Evolutionary conservation across 2,888 invertebrate species (phyloP).

Genomic region (Phengaris arion): DNA sequence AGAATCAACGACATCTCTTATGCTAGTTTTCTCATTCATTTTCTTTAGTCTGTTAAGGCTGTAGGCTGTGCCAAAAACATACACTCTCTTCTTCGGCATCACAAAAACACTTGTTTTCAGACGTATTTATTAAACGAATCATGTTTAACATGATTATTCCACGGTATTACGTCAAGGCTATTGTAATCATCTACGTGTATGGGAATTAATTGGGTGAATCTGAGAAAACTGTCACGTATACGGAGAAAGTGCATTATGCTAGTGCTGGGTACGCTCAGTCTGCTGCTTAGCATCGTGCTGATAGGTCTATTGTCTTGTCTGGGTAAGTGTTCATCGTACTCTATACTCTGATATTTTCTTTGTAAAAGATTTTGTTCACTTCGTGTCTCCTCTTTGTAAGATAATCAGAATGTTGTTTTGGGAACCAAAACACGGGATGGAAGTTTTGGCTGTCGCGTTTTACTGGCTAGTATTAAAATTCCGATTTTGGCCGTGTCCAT

Average conservation of each 20-base stretch:
- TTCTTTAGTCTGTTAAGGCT: not conserved
- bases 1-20: too few relatives aligned
- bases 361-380: not conserved
- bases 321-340: conserved; percentile 2
- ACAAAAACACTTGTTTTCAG: not conserved
- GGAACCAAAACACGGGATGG: not conserved
- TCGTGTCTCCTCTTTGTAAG: not conserved
- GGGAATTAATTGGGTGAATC: conserved; percentile 37
- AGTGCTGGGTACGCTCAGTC: not conserved
- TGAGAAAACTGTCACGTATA: conserved; percentile 38
- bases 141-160: not conserved
- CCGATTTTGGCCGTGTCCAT: too few relatives aligned
- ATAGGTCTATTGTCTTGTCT: conserved; percentile 16
- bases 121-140: not conserved
- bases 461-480: too few relatives aligned
- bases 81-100: not conserved
- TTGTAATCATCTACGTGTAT: conserved; percentile 30
- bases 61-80: not conserved
- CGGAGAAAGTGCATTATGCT: conserved; percentile 36
- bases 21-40: too few relatives aligned
- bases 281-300: conserved; percentile 11
- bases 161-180: conserved; percentile 13
- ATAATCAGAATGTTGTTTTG: not conserved
- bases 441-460: not conserved
- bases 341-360: not conserved